Base-by-base conservation (phyloP, 1,140 invertebrate genomes). In the Nephila pilipes region DNA sequence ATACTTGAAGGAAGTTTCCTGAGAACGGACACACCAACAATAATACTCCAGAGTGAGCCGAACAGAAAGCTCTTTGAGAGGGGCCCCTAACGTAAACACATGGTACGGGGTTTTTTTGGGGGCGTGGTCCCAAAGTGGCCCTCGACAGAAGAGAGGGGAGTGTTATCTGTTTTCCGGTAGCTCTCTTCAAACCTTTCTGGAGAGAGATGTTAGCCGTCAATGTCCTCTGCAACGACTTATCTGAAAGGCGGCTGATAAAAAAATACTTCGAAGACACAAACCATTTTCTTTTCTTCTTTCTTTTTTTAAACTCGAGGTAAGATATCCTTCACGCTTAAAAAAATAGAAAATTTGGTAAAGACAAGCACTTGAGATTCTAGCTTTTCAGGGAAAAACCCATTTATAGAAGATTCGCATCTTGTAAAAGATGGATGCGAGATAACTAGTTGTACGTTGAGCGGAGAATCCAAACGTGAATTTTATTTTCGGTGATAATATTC, bases 71-170 rank as follows among this genome's bases (percentile, higher is more conserved):
- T 75, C 69, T 75, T 75, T 75, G 69, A 75, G 32, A 36, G 18
- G 29, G 85, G 85, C 6, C 55, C 14, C 25, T n/a, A 54, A 54
- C 29, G 85, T 58, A 60, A 60, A 58, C 58, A 58, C 57, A 87
- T 58, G 55, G 85, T 57, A 12, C 29, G 58, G 80, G 80, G n/a
- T 46, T 10, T 46, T 46, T 46, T 18, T n/a, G n/a, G 85, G 85
- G 85, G 85, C 55, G 85, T 58, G 85, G 85, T 29, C 32, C 85
- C 85, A 8, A 54, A 54, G 36, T 87, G 36, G 20, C 85, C 85
- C 85, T 75, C 69, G 69, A 75, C 69, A 75, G 69, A 75, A 75
- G 69, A 75, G 69, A 75, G 69, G 69, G 69, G 69, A 32, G 69
- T 36, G 29, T 75, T 75, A 75, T 75, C 69, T 75, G 69, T 75